Base-by-base conservation (phyloP, 2,888 invertebrate genomes). In the Leptopterna dolabrata region DNA sequence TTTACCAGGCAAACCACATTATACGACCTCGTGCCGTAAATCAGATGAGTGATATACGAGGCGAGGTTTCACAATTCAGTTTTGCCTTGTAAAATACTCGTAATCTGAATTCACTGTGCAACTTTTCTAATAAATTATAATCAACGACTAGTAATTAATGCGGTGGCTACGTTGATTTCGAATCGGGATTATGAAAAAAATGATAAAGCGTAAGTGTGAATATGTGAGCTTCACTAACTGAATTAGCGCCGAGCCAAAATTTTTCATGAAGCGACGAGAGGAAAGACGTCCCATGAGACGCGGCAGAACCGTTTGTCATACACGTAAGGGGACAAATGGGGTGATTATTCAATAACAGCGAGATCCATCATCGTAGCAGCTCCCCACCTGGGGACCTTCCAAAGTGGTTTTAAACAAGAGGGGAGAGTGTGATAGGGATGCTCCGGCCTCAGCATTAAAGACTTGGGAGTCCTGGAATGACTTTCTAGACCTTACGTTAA, bases 341-440 rank as follows among this genome's bases (percentile, higher is more conserved):
- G 83, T 83, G 83, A 83, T 83, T 83, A 83, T 83, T 83, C 83
- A 83, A 83, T 83, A 83, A 83, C 83, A 70, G 70, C 41, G n/a
- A 70, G 83, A 83, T 83, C 83, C 83, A 83, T 83, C 83, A 83
- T 83, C 83, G 83, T 9, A 19, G 7, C 0, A 41, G 27, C 43
- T n/a, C 36, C 45, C 63, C 83, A 83, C 83, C 83, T 83, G 83
- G 83, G 83, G 70, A 36, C 78, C 70, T 14, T 19, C 11, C 43
- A 19, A 78, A 78, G 45, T 78, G 78, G 45, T 78, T 78, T 78
- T 27, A 78, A 78, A 78, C 78, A 78, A 45, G 78, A 43, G 78
- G 45, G 45, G 78, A 2, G 13, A 24, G 24, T 19, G n/a, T 6
- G n/a, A n/a, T 1, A n/a, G 36, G 51, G 51, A 51, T 7, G 24